Evolutionary conservation across 2,797 vertebrate species (phyloP), one percentile per base, ranked within the genome.

Genomic region (Neostethus bicornis): DNA sequence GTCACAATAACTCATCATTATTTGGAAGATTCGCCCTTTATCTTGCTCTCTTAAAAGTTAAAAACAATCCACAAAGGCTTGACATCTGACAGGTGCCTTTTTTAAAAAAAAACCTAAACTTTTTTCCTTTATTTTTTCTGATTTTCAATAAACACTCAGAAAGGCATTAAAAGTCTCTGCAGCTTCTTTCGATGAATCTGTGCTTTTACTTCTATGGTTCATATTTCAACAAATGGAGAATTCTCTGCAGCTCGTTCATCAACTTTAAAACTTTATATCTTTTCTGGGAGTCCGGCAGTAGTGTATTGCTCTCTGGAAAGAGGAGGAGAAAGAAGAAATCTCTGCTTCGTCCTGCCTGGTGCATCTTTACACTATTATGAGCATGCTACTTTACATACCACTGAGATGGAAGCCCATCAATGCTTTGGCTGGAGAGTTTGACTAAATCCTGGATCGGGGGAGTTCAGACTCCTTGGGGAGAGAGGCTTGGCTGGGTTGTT

Each of bases 41-140:
- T 78, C 52, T 73, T 23, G 31, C 48, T 72, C 74, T 60, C 67
- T 70, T 65, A 64, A 61, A 83, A 81, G 84, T 78, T 66, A 70
- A 87, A 85, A 82, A 83, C n/a, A 75, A 66, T 65, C 75, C 86
- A 85, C 70, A 87, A 80, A 84, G 66, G 58, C 59, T 62, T 58
- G 29, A 51, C 48, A 65, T 76, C 58, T 14, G 51, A 73, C 71
- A 77, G 67, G 29, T 64, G 29, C 66, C 41, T 64, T 51, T 31
- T 50, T 34, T 69, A 45, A 32, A 64, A 63, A 61, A 43, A 21
- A 71, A 3, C 43, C 4, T 8, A 19, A 19, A 19, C 51, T 63
- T 58, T 55, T 57, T 56, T 57, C 11, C 9, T 20, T 24, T 61
- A 28, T n/a, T n/a, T n/a, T n/a, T n/a, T n/a, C n/a, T n/a, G 68